These are phyloP conservation scores for Drosophila tripunctata DNA, from an alignment of 2,888 invertebrate genomes.

Conservation along the genomic window DNA sequence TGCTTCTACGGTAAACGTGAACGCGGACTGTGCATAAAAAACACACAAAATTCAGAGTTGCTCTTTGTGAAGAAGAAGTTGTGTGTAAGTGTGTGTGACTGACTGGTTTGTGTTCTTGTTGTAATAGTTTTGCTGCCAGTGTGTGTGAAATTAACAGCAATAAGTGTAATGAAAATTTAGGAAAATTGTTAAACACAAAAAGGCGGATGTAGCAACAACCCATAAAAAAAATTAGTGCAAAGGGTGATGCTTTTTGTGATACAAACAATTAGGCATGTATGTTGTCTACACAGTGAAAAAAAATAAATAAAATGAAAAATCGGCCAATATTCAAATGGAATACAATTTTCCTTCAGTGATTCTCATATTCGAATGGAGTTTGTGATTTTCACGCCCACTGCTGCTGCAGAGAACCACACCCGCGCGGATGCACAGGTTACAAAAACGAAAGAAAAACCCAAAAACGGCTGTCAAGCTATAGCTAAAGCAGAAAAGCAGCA, in stretches of 20 bases:
- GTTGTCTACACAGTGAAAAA: slow-evolving; percentile 1
- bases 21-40: slow-evolving; percentile 73
- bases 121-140: slow-evolving; percentile 24
- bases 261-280: no score
- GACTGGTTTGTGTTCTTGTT: no score
- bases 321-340: slow-evolving; percentile 21
- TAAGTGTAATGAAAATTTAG: no score
- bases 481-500: slow-evolving; percentile 35
- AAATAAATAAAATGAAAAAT: slow-evolving; percentile 1
- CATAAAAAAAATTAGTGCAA: no score
- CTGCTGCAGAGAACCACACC: slow-evolving; percentile 83
- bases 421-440: slow-evolving; percentile 83
- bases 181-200: no score
- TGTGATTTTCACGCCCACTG: slow-evolving; percentile 50
- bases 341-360: slow-evolving; percentile 14
- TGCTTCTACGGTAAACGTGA: slow-evolving; percentile 82
- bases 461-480: slow-evolving; percentile 38
- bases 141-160: no score
- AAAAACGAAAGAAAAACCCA: slow-evolving; percentile 64
- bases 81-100: slow-evolving; percentile 18
- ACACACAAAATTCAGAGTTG: slow-evolving; percentile 37
- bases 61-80: slow-evolving; percentile 22
- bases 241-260: slow-evolving; percentile 14
- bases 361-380: slow-evolving; percentile 28
- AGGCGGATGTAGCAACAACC: no score